Conservation (phyloP, 2,113 vertebrate genomes). For the Carassius gibelio region DNA sequence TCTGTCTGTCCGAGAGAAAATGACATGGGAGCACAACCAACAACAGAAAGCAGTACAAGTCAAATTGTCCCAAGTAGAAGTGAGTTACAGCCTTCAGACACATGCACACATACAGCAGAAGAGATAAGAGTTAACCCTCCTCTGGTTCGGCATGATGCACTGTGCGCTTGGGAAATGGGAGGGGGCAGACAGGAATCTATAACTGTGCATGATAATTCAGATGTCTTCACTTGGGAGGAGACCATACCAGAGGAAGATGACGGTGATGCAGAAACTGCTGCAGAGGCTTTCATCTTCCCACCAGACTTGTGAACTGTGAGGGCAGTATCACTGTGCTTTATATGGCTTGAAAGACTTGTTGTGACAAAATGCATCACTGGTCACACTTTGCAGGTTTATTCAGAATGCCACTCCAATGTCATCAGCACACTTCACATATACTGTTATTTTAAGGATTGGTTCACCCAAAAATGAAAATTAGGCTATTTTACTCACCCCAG, state of each 20-base stretch:
- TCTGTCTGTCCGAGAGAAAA: not conserved
- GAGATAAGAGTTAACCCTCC: slow-evolving; percentile 61
- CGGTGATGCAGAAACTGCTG: slow-evolving; percentile 75
- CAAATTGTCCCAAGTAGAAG: not conserved
- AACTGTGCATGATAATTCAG: slow-evolving; percentile 63
- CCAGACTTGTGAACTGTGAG: slow-evolving; percentile 66
- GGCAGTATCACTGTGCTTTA: slow-evolving; percentile 29
- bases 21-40: not conserved
- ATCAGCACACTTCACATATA: not conserved
- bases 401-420: not conserved
- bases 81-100: slow-evolving; percentile 24
- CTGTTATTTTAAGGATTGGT: not conserved
- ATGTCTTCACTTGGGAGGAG: slow-evolving; percentile 77
- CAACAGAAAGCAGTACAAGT: slow-evolving; percentile 19
- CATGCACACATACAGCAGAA: slow-evolving; percentile 45
- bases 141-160: slow-evolving; percentile 69
- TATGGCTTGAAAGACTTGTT: not conserved
- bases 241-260: slow-evolving; percentile 76
- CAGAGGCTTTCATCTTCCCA: slow-evolving; percentile 76
- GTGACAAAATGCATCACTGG: not conserved
- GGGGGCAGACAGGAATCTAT: slow-evolving; percentile 63
- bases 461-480: no score
- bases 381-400: not conserved
- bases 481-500: no score
- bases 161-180: slow-evolving; percentile 73